A percentile compares a stretch with the other conserved stretches of the same genome.
These are phyloP conservation scores for Monodelphis domestica DNA, from an alignment of 2,797 vertebrate genomes.

Conservation along the genomic window DNA sequence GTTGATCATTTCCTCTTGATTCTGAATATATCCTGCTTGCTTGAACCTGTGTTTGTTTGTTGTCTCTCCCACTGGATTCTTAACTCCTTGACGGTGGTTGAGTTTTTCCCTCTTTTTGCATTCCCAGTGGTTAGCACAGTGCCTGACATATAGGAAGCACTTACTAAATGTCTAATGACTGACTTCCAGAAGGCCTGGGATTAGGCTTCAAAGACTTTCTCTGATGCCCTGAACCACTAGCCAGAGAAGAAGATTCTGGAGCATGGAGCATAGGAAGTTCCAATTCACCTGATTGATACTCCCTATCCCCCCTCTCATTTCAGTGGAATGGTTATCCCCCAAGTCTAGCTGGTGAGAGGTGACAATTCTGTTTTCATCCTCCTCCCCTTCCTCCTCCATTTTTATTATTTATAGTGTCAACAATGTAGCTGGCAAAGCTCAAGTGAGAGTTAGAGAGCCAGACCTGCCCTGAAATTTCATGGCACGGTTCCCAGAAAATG, in stretches of 20 bases:
- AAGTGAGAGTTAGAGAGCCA: not conserved
- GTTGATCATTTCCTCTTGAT: not conserved
- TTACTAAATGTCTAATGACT: not conserved
- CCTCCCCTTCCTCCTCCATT: conserved; percentile 11
- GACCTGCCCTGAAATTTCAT: not conserved
- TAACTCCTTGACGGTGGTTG: too few relatives aligned
- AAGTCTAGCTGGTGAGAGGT: conserved; percentile 4
- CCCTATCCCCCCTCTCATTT: not conserved
- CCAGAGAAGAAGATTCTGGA: not conserved
- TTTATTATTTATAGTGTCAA: conserved; percentile 38
- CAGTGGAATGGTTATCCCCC: not conserved
- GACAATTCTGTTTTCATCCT: not conserved
- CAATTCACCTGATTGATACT: not conserved
- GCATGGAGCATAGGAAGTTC: not conserved
- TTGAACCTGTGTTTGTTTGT: too few relatives aligned
- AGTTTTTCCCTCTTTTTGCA: not conserved
- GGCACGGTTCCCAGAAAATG: not conserved
- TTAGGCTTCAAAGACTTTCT: not conserved
- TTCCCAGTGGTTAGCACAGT: not conserved
- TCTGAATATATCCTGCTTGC: too few relatives aligned
- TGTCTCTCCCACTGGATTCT: too few relatives aligned
- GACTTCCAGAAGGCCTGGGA: not conserved
- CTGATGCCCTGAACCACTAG: not conserved
- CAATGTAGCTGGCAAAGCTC: not conserved
- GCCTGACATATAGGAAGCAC: not conserved